phyloP scores from a whole-genome alignment of 2,888 invertebrate species.

The Andrena marginata region DNA sequence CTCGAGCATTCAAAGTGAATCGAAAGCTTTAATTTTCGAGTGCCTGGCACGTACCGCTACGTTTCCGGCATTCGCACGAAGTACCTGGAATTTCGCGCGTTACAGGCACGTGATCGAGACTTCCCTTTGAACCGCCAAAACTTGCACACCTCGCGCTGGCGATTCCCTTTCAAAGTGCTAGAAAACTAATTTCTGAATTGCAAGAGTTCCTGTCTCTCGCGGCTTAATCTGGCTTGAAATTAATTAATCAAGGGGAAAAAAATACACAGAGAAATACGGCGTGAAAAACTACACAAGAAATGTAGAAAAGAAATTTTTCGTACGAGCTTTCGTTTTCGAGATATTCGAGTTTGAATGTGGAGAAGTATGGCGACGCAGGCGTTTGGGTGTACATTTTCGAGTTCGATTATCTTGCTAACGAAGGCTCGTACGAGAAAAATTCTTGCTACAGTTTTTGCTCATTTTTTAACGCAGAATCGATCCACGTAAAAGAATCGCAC shows the following conservation, averaged over 20 bases:
- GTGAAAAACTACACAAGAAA: neutral
- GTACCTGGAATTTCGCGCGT: slow-evolving; percentile 1
- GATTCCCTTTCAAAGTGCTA: too few relatives aligned
- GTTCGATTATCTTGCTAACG: neutral
- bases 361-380: neutral
- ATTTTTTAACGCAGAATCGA: neutral
- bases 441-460: neutral
- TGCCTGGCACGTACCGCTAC: neutral
- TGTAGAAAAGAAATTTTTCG: neutral
- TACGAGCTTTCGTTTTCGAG: neutral
- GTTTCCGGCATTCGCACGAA: neutral
- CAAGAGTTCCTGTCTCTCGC: too few relatives aligned
- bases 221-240: too few relatives aligned
- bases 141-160: too few relatives aligned
- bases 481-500: neutral
- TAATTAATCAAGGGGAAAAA: too few relatives aligned
- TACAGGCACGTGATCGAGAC: neutral
- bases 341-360: neutral
- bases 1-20: slow-evolving; percentile 1
- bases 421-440: neutral
- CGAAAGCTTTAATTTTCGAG: slow-evolving; percentile 6
- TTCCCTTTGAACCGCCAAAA: too few relatives aligned
- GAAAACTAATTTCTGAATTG: too few relatives aligned
- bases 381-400: neutral
- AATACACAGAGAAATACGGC: neutral